A percentile compares a stretch with the other conserved stretches of the same genome.
phyloP scores from a whole-genome alignment of 2,888 invertebrate genomes.

The Plagiodera versicolora region DNA sequence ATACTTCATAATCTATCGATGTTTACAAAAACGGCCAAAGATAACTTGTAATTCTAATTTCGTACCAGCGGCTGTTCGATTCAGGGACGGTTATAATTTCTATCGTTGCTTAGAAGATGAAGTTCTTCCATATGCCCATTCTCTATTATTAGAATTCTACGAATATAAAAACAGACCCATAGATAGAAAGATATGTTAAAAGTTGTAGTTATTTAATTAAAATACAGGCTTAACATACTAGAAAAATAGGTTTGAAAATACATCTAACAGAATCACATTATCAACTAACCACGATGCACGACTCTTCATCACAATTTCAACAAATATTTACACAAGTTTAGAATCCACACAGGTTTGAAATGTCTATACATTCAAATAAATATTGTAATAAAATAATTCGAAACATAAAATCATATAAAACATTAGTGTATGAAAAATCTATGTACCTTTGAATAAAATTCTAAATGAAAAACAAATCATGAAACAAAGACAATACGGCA shows the following conservation, averaged over 20 bases:
- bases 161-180: slow-evolving; percentile 14
- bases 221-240: slow-evolving; percentile 30
- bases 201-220: slow-evolving; percentile 30
- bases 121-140: slow-evolving; percentile 2
- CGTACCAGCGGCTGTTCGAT: too few species aligned
- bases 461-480: too few species aligned
- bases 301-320: slow-evolving; percentile 32
- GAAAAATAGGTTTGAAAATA: slow-evolving; percentile 36
- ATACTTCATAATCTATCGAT: too few species aligned
- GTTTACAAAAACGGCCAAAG: too few species aligned
- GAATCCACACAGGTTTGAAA: slow-evolving; percentile 32
- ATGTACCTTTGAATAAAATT: too few species aligned
- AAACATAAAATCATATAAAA: too few species aligned
- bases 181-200: slow-evolving; percentile 33
- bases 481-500: too few species aligned
- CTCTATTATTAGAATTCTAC: not conserved
- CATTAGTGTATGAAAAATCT: too few species aligned
- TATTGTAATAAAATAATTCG: not conserved
- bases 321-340: slow-evolving; percentile 30
- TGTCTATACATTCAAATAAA: slow-evolving; percentile 10
- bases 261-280: slow-evolving; percentile 35
- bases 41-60: too few species aligned
- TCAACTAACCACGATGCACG: slow-evolving; percentile 31
- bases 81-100: slow-evolving; percentile 10
- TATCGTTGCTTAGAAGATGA: slow-evolving; percentile 1